These are phyloP conservation scores for Tridacna crocea DNA, from an alignment of 2,888 invertebrate species.

Conservation along the genomic window DNA sequence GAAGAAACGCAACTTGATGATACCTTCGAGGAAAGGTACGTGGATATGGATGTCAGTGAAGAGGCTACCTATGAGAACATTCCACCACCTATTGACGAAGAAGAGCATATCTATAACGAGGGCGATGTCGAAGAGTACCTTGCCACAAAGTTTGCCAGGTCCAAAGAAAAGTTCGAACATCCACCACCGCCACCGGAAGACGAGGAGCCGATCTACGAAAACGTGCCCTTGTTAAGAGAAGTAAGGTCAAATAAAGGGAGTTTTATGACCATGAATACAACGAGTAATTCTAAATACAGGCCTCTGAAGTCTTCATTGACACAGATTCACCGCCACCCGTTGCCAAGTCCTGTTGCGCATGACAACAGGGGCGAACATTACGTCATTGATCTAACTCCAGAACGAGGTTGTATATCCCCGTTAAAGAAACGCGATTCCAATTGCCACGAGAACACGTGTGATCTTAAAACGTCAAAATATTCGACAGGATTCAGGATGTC, in stretches of 20 bases:
- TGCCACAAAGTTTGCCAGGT: slow-evolving; percentile 26
- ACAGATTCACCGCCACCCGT: slow-evolving; percentile 3
- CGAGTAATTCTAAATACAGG: slow-evolving; percentile 30
- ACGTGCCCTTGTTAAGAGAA: slow-evolving; percentile 12
- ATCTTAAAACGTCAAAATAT: neutral
- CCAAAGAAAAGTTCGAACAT: slow-evolving; percentile 46
- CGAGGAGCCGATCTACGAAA: slow-evolving; percentile 29
- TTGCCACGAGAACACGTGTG: neutral
- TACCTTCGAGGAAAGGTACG: neutral
- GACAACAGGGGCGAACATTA: neutral
- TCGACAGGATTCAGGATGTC: neutral
- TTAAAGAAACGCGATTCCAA: neutral
- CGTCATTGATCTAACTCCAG: slow-evolving; percentile 20
- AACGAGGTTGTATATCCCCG: neutral
- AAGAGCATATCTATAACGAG: slow-evolving; percentile 56
- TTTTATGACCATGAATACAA: slow-evolving; percentile 45
- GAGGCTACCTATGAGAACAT: slow-evolving; percentile 44
- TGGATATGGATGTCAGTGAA: slow-evolving; percentile 8
- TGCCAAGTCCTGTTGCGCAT: slow-evolving; percentile 5
- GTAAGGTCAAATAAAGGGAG: slow-evolving; percentile 29
- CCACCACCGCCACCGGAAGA: neutral
- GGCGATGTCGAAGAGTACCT: slow-evolving; percentile 53
- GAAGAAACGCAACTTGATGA: slow-evolving; percentile 5
- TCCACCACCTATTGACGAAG: slow-evolving; percentile 20
- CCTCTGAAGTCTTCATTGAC: neutral